These are phyloP conservation scores for Sericinus montela DNA, from an alignment of 2,888 invertebrate genomes.

Conservation along the genomic window DNA sequence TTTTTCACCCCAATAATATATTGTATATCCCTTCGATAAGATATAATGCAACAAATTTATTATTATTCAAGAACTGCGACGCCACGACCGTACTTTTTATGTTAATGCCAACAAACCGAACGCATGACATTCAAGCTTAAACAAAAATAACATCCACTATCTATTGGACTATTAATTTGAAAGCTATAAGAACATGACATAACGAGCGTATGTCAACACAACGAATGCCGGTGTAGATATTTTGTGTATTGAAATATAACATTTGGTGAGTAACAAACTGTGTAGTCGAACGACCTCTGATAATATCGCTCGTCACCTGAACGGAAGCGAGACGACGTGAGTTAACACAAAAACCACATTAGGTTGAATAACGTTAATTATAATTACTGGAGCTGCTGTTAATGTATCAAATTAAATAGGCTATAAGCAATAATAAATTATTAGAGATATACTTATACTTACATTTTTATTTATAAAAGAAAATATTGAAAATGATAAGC, in stretches of 20 bases:
- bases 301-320: slow-evolving; percentile 70
- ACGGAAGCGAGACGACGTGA: slow-evolving; percentile 58
- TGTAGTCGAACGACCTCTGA: slow-evolving; percentile 44
- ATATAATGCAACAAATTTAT: slow-evolving; percentile 43
- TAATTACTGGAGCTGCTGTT: slow-evolving; percentile 27
- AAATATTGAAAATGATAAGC: too few relatives aligned
- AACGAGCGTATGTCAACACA: slow-evolving; percentile 27
- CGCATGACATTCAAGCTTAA: slow-evolving; percentile 36
- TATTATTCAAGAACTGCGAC: slow-evolving; percentile 32
- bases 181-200: slow-evolving; percentile 37
- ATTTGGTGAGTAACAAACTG: slow-evolving; percentile 54
- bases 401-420: slow-evolving; percentile 26
- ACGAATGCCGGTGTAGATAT: slow-evolving; percentile 29
- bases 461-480: too few relatives aligned
- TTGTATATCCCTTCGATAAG: slow-evolving; percentile 37
- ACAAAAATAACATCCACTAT: slow-evolving; percentile 39
- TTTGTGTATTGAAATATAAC: slow-evolving; percentile 26
- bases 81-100: slow-evolving; percentile 38
- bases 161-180: slow-evolving; percentile 48
- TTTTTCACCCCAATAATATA: slow-evolving; percentile 21
- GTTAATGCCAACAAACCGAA: slow-evolving; percentile 44
- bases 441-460: background rate
- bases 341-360: slow-evolving; percentile 73
- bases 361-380: slow-evolving; percentile 40
- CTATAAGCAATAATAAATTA: slow-evolving; percentile 4